Percentiles rank a stretch among this genome's conserved stretches.
These are phyloP conservation scores for Phenganax marumi DNA, from an alignment of 92 coral and sea anemone genomes.

Conservation along the genomic window DNA sequence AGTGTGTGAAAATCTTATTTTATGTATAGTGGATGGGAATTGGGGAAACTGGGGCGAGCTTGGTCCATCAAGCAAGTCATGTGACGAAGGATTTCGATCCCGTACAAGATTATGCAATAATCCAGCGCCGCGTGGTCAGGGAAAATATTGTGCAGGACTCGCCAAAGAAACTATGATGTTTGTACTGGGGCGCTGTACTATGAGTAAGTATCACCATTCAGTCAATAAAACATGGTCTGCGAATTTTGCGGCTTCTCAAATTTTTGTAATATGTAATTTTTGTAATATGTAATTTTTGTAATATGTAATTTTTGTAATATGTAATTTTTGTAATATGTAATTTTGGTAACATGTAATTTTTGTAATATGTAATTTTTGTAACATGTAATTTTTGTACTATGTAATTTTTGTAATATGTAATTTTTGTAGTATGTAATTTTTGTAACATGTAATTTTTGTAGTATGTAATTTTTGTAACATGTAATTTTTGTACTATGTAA, in stretches of 20 bases:
- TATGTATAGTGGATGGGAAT: constrained; percentile 23
- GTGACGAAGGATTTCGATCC: constrained; percentile 20
- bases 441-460: too few species aligned
- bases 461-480: too few species aligned
- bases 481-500: too few species aligned
- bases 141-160: not conserved
- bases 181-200: constrained; percentile 24
- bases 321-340: too few species aligned
- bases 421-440: too few species aligned
- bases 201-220: not conserved
- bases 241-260: not conserved
- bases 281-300: too few species aligned
- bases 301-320: too few species aligned
- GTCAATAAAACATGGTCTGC: not conserved
- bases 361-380: too few species aligned
- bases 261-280: too few species aligned
- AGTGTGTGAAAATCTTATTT: not conserved
- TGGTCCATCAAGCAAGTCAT: constrained; percentile 12
- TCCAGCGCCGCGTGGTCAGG: not conserved
- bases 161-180: not conserved
- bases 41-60: constrained; percentile 36
- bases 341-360: too few species aligned
- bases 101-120: constrained; percentile 11
- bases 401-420: too few species aligned
- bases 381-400: too few species aligned